Percentiles rank a stretch among this genome's conserved stretches.
Conservation (phyloP, 2,113 vertebrate species). For the Anhinga rufa region DNA sequence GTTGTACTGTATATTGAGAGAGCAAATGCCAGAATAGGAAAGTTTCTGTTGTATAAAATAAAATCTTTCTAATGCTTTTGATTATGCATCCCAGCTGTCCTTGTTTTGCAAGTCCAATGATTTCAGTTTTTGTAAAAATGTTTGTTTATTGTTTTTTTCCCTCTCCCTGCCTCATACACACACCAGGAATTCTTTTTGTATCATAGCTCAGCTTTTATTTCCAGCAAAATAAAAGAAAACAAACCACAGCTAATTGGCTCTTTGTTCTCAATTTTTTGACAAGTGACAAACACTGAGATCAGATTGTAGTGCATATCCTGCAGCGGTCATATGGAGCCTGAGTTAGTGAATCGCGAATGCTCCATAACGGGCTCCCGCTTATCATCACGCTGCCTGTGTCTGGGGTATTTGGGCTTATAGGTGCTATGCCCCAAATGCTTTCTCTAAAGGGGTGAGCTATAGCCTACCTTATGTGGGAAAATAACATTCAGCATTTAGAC, state of each 20-base stretch:
- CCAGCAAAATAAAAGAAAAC: constrained; percentile 57
- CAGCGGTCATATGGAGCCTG: constrained; percentile 23
- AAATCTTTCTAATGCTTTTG: constrained; percentile 19
- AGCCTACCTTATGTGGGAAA: neutral
- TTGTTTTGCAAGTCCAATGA: constrained; percentile 54
- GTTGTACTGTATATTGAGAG: neutral
- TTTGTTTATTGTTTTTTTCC: constrained; percentile 16
- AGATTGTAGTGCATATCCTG: constrained; percentile 30
- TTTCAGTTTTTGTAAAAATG: constrained; percentile 28
- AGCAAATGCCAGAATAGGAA: neutral
- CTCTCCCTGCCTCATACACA: neutral
- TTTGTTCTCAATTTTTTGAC: constrained; percentile 63
- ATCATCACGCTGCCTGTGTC: neutral
- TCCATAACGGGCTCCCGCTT: neutral
- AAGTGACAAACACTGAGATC: constrained; percentile 60
- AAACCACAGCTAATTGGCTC: constrained; percentile 51
- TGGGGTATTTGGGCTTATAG: neutral
- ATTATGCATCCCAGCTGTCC: constrained; percentile 62
- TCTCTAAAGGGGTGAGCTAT: neutral
- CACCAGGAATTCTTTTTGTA: constrained; percentile 44
- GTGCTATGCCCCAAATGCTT: neutral
- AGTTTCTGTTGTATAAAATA: neutral
- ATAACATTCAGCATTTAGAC: neutral
- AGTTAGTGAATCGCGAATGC: neutral
- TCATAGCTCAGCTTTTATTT: constrained; percentile 59